Evolutionary conservation across 2,888 invertebrate species (phyloP), one percentile per base, ranked within the genome.

Genomic region (Cantharis flavilabris): DNA sequence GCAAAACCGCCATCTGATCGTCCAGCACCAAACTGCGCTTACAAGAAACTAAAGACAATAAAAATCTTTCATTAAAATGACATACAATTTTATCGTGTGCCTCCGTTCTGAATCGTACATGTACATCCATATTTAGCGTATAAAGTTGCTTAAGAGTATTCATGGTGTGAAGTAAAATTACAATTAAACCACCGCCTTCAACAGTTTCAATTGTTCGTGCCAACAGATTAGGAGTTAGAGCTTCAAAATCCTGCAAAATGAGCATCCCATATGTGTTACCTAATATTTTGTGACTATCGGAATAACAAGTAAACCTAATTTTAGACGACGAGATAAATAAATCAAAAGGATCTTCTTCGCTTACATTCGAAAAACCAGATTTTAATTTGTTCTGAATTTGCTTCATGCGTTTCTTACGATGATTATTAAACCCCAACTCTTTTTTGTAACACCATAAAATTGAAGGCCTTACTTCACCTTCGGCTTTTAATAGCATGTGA

Each of bases 371-470:
- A 87, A 96, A 96, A 0, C 97, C 98, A 3, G 95, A 93, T 84
- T 96, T 95, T 33, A 97, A 94, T 90, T 97, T 98, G 83, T 93
- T 93, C 83, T 94, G 92, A 11, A 95, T 85, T 77, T 92, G 91
- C 85, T 97, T 96, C 90, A 97, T 97, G 80, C 97, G 92, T 88
- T 99, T 99, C 85, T 97, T 96, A 9, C 97, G 93, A 87, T 98
- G 96, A 86, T 97, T 90, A 77, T 89, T 90, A 80, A 91, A 91
- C 0, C 90, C 90, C 63, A 91, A 84, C 80, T 91, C 90, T 80
- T 93, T 98, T 92, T 99, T 99, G 88, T 99, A 99, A 87, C 99
- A 99, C 99, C 99, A 99, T 10, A 99, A 89, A 1, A 99, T 97
- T 65, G 95, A 94, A 0, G 99, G 99, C 63, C 98, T 91, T 0